Conservation (phyloP, 2,113 vertebrate species). For the Corythornis vintsioides region DNA sequence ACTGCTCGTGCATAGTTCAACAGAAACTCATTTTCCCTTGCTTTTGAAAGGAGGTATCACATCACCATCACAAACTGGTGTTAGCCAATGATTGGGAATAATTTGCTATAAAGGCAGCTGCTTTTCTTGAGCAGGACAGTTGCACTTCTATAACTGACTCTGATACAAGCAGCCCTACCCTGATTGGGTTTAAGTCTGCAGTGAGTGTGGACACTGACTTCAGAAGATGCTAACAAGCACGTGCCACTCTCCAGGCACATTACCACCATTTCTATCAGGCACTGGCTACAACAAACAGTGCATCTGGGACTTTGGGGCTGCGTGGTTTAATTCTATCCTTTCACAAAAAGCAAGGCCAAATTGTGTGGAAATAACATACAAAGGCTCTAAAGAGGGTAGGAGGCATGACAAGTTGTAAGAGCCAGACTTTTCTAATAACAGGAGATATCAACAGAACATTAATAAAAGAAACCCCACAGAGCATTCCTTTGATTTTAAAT, state of each 20-base stretch:
- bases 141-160: neutral
- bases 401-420: neutral
- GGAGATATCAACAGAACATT: neutral
- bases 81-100: neutral
- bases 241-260: neutral
- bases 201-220: neutral
- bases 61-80: neutral
- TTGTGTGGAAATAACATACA: neutral
- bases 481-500: neutral
- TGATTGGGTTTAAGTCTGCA: neutral
- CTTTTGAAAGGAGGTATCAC: neutral
- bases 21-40: neutral
- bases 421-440: neutral
- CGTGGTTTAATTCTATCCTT: neutral
- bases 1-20: neutral
- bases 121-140: neutral
- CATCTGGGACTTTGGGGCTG: neutral
- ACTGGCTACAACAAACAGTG: neutral
- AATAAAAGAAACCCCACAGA: neutral
- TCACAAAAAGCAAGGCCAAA: neutral
- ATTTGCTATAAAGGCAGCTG: neutral
- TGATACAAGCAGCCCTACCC: neutral
- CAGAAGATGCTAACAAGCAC: neutral
- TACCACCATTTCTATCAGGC: neutral
- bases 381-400: neutral